Evolutionary conservation across 2,113 vertebrate genomes (phyloP).

Genomic region (Gasterosteus nipponicus): DNA sequence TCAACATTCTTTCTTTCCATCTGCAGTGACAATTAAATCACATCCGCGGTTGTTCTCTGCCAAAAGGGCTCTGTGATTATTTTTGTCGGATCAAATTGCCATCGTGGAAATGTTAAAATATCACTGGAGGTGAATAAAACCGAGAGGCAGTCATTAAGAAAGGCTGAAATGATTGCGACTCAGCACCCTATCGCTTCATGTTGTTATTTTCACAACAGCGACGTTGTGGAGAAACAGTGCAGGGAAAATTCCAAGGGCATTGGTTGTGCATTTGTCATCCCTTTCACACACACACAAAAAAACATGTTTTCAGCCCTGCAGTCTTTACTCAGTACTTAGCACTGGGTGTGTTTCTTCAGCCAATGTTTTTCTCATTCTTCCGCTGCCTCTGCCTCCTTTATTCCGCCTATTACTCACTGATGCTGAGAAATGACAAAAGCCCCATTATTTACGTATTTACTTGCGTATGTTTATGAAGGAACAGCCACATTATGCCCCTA

Average conservation of each 20-base stretch:
- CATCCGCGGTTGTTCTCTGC: slow-evolving; percentile 70
- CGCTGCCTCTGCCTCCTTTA: slow-evolving; percentile 35
- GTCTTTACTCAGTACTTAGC: slow-evolving; percentile 59
- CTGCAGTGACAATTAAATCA: slow-evolving; percentile 75
- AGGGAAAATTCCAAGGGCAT: slow-evolving; percentile 73
- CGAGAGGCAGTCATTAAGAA: slow-evolving; percentile 66
- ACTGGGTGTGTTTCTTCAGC: slow-evolving; percentile 55
- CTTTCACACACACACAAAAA: slow-evolving; percentile 39
- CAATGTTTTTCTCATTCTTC: slow-evolving; percentile 38
- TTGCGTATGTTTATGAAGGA: slow-evolving; percentile 26
- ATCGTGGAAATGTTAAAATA: slow-evolving; percentile 65
- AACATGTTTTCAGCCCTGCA: slow-evolving; percentile 64
- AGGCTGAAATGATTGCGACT: slow-evolving; percentile 62
- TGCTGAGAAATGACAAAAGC: slow-evolving; percentile 41
- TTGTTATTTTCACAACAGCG: slow-evolving; percentile 66
- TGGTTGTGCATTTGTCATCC: slow-evolving; percentile 75
- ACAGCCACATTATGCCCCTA: slow-evolving; percentile 9
- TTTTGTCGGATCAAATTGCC: slow-evolving; percentile 72
- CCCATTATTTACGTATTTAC: slow-evolving; percentile 37
- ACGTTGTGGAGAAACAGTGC: slow-evolving; percentile 49
- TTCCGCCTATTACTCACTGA: slow-evolving; percentile 57
- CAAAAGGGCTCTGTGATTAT: slow-evolving; percentile 63
- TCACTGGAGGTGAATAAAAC: slow-evolving; percentile 60
- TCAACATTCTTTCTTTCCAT: slow-evolving; percentile 65
- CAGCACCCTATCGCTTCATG: slow-evolving; percentile 63